Conservation (phyloP, 2,797 vertebrate species). For the Enteromius unitaeniatus region DNA sequence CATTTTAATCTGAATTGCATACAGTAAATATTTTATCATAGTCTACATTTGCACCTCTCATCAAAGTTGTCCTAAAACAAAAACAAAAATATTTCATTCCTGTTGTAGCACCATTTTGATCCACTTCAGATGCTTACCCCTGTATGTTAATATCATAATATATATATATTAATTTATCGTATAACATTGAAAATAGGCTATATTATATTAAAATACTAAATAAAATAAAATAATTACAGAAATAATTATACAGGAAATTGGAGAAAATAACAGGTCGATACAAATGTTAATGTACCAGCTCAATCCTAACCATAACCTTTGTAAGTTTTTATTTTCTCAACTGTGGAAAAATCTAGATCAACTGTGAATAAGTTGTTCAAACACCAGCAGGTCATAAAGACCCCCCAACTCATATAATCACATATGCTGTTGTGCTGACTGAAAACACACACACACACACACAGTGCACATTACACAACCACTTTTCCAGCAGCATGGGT, state of each 20-base stretch:
- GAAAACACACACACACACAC: conserved; percentile 52
- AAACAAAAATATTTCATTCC: too few relatives aligned
- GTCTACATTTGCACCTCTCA: too few relatives aligned
- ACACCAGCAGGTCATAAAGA: conserved; percentile 74
- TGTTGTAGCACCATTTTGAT: too few relatives aligned
- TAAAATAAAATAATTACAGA: background rate
- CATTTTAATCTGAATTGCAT: background rate
- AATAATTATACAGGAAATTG: too few relatives aligned
- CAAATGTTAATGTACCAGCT: background rate
- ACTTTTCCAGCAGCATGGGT: conserved; percentile 66
- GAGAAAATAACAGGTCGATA: background rate
- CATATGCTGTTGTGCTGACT: conserved; percentile 22
- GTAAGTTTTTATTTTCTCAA: background rate
- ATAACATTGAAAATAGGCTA: too few relatives aligned
- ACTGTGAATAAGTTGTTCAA: conserved; percentile 72
- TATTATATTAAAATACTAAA: background rate
- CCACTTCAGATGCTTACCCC: too few relatives aligned
- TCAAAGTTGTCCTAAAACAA: too few relatives aligned
- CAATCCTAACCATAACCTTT: background rate
- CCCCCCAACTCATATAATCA: conserved; percentile 59
- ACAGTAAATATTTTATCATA: too few relatives aligned
- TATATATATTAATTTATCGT: background rate
- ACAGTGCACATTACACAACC: conserved; percentile 53
- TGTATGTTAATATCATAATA: background rate
- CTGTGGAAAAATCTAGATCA: conserved; percentile 48